Base-by-base conservation (phyloP, 2,113 vertebrate species). In the Chionodraco myersi region DNA sequence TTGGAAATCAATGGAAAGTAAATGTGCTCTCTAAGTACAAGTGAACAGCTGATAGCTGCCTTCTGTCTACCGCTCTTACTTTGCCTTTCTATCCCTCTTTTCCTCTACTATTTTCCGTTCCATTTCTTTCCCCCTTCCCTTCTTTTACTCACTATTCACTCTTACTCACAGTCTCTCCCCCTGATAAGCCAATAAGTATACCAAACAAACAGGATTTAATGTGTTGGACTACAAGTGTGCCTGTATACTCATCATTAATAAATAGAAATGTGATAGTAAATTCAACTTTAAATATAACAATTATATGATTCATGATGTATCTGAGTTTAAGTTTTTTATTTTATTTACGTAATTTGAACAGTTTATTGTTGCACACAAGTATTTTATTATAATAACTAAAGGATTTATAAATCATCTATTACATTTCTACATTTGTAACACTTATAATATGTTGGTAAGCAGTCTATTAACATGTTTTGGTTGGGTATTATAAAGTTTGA, bases 1-100 rank as follows among this genome's bases (percentile, higher is more conserved):
- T 98, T 97, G 97, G 97, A 97, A 99, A 99, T 99, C 98, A 99
- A 99, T 98, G 95, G 94, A 95, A 97, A 97, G 96, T 97, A 99
- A 99, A 98, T 98, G 97, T 96, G 95, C 96, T 97, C 96, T 96
- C 97, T 98, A 98, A 99, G 96, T 97, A 97, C 96, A 98, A 98
- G 96, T 97, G 97, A 99, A 96, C 95, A 97, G 96, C 96, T 97
- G 96, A 97, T 96, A 95, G 97, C 96, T 96, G 95, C 96, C 94
- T 88, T 93, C 83, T 91, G 92, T 96, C 94, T 96, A 30, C 47
- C 95, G 95, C 93, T 78, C 85, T 73, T 64, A 66, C 66, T 79
- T 53, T 65, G 71, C 70, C 75, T 66, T 60, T 83, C 51, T 77
- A 30, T 63, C 59, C 66, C 64, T 79, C 69, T 79, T 54, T 63